Evolutionary conservation across 2,797 vertebrate species (phyloP).

Genomic region (Loriculus beryllinus): DNA sequence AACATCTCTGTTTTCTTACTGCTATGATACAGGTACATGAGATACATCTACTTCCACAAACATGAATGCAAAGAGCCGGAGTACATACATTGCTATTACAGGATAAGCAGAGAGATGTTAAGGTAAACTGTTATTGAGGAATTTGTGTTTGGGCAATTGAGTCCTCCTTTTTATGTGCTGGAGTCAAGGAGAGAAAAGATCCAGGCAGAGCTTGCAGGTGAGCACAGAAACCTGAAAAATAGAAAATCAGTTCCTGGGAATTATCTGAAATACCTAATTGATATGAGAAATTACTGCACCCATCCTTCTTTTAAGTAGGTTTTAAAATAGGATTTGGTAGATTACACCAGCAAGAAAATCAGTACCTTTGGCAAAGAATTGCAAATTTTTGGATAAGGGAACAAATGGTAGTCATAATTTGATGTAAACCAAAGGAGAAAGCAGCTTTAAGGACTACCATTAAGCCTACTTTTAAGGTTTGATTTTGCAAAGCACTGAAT

Average conservation of each 20-base stretch:
- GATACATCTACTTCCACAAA: slow-evolving; percentile 15
- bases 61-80: neutral
- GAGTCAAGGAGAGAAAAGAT: slow-evolving; percentile 16
- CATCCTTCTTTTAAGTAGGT: neutral
- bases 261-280: slow-evolving; percentile 21
- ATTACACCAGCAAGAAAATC: neutral
- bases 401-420: neutral
- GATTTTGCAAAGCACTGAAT: neutral
- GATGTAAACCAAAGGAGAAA: neutral
- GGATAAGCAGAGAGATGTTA: slow-evolving; percentile 35
- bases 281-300: neutral
- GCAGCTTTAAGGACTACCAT: neutral
- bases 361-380: neutral
- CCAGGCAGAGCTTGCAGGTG: slow-evolving; percentile 24
- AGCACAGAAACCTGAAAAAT: neutral
- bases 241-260: neutral
- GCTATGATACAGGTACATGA: slow-evolving; percentile 2
- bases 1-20: slow-evolving; percentile 18
- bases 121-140: slow-evolving; percentile 62
- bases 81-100: neutral
- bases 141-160: neutral
- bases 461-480: neutral
- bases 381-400: neutral
- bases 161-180: neutral
- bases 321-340: neutral